Evolutionary conservation across 37 sponge, comb jelly and placozoan species (phyloP).

Genomic region (Corticium candelabrum): DNA sequence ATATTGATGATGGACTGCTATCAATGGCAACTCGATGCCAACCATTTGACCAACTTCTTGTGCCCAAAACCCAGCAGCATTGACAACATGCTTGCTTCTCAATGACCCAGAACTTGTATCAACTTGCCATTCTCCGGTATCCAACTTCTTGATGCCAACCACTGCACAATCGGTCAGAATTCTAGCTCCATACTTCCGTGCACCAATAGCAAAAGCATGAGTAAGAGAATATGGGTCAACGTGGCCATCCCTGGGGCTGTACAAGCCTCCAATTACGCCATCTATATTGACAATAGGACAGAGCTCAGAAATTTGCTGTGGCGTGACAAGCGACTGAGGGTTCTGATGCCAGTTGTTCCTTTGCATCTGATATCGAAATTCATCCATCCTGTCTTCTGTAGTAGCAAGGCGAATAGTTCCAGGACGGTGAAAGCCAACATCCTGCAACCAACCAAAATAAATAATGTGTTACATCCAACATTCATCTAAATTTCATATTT

Average conservation of each 20-base stretch:
- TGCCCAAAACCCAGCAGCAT: constrained; percentile 32
- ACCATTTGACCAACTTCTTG: constrained; percentile 23
- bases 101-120: constrained; percentile 11
- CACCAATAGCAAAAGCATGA: constrained; percentile 1
- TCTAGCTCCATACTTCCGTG: neutral
- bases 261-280: constrained; percentile 18
- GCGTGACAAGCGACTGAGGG: constrained; percentile 10
- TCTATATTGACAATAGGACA: constrained; percentile 31
- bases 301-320: constrained; percentile 20
- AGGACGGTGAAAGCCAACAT: constrained; percentile 23
- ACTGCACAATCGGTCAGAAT: neutral
- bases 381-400: constrained; percentile 21
- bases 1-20: constrained; percentile 36
- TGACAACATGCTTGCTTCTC: constrained; percentile 14
- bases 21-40: constrained; percentile 17
- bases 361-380: constrained; percentile 27
- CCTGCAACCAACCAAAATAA: constrained; percentile 12
- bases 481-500: no score
- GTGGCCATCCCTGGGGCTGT: constrained; percentile 27
- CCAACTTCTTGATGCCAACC: neutral
- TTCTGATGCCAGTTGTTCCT: constrained; percentile 16
- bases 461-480: no score
- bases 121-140: constrained; percentile 5
- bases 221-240: constrained; percentile 33
- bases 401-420: constrained; percentile 21